Base-by-base conservation (phyloP, 2,888 invertebrate species). In the Nesidiocoris tenuis region DNA sequence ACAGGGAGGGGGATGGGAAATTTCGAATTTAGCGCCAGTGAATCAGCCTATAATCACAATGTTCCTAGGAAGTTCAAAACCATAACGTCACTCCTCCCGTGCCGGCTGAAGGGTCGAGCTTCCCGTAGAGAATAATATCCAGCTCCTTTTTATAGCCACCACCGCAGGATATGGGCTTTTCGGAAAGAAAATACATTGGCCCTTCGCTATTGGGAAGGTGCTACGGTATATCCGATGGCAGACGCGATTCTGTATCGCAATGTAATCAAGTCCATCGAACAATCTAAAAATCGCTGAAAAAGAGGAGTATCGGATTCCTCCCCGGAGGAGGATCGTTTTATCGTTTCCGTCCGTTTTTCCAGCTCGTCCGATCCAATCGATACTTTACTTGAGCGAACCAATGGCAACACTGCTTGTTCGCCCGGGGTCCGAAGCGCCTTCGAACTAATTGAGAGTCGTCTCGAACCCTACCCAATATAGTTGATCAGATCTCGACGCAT, bases 371-470 rank as follows among this genome's bases (percentile, higher is more conserved):
- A 70, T 70, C 59, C 59, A 70, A 24, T 70, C 70, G 70, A 57
- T 70, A 70, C 70, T 56, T 57, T 59, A 59, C 59, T 56, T 24
- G 57, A 59, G 24, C 59, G 23, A 39, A 55, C 54, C 54, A 56
- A 17, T 17, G 54, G 22, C 54, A 21, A 22, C 16, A 55, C 22
- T 22, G 54, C 22, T 17, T 54, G 19, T 21, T 9, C 66, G 17
- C 18, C 21, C 5, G 12, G 7, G 63, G 16, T 22, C 22, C 23
- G 19, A 21, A 17, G 63, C 57, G 24, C 16, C 24, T 57, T 24
- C 70, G 25, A 72, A 54, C 72, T 72, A 72, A 72, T 72, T 72
- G 72, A 56, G 72, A 72, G 72, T 72, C 72, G 61, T n/a, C 61
- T 72, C 65, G 70, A 25, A 19, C 57, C 57, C 19, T 61, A 25